Base-by-base conservation (phyloP, 2,888 invertebrate species). In the Apamea sordens region DNA sequence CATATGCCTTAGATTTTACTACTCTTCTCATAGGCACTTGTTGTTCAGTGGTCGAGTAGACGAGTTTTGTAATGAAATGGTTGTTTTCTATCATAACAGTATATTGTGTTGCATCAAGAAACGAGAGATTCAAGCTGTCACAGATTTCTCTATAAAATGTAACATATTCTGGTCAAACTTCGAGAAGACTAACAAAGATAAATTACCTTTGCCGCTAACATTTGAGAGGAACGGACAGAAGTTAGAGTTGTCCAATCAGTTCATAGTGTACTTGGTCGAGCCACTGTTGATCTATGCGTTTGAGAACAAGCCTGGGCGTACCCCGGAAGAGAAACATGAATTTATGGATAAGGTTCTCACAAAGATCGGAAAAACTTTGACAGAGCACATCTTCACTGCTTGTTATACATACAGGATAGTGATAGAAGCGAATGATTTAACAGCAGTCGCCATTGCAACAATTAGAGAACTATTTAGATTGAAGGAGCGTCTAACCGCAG, bases 181-280 rank as follows among this genome's bases (percentile, higher is more conserved):
- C 21, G 90, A 90, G n/a, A 89, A 85, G 70, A 73, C 80, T n/a
- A 77, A 82, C 61, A 80, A 77, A 72, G 76, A 76, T 24, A 75
- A 76, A 47, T 18, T 86, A 2, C 79, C 78, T 28, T 83, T 86
- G 36, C 87, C 90, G 24, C 76, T 89, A 8, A 88, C 86, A 32
- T 92, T 92, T 83, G 90, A 91, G 76, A 89, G 90, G 69, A 89
- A 92, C 76, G 93, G 92, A 8, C 88, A 88, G 44, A 88, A 82
- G 28, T 90, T 89, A n/a, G 87, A 89, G 21, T 82, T 92, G 7
- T 89, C 89, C 18, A 86, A 91, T 64, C 93, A 93, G 78, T 87
- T 93, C 15, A 77, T 92, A 28, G 72, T 86, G n/a, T 82, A 88
- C n/a, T 73, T 91, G 24, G 21, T 91, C 18, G 80, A 90, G 47